Percentiles rank a stretch among this genome's conserved stretches.
Evolutionary conservation across 2,797 vertebrate genomes (phyloP).

Genomic region (Brachyrhaphis roseni): DNA sequence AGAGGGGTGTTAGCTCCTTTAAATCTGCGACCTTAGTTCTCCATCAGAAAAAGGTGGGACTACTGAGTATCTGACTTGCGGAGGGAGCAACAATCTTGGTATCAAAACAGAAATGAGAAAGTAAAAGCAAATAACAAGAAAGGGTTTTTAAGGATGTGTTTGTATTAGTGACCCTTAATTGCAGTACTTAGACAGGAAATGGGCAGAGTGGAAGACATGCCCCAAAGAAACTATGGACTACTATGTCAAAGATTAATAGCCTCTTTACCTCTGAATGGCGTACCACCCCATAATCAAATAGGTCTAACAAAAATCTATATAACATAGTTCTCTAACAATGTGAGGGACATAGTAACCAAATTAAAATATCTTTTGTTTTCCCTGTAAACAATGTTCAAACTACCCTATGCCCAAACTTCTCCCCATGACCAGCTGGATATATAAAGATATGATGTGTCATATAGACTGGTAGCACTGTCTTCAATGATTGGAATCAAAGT

Average conservation of each 20-base stretch:
- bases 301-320: neutral
- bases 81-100: neutral
- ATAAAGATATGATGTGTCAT: conserved; percentile 29
- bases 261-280: neutral
- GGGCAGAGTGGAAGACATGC: neutral
- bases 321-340: neutral
- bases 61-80: neutral
- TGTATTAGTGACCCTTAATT: neutral
- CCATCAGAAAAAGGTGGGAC: neutral
- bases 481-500: conserved; percentile 25
- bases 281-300: neutral
- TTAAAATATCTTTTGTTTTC: neutral
- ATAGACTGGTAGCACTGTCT: conserved; percentile 8
- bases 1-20: neutral
- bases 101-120: neutral
- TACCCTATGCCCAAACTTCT: neutral
- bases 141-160: neutral
- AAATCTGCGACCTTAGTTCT: neutral
- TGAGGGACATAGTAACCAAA: neutral
- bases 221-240: neutral
- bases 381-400: neutral
- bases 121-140: neutral
- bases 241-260: neutral
- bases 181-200: neutral
- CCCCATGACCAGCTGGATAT: neutral